A percentile compares a stretch with the other conserved stretches of the same genome.
phyloP scores from a whole-genome alignment of 2,113 vertebrate species.

The Aphelocoma coerulescens region DNA sequence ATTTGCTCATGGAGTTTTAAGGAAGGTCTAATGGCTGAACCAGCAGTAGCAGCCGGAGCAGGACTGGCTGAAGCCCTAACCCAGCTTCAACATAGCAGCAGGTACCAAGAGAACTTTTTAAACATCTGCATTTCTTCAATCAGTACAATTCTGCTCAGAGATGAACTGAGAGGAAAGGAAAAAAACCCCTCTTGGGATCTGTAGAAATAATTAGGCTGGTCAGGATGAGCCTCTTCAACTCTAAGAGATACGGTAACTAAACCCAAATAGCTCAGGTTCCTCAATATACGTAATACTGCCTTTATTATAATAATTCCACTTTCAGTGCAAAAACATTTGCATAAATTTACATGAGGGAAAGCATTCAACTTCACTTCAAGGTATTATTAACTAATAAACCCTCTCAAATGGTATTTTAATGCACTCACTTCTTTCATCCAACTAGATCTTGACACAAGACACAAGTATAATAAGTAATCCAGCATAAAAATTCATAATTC shows the following conservation, averaged over 20 bases:
- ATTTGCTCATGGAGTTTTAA: neutral
- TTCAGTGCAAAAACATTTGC: neutral
- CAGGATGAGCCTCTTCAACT: neutral
- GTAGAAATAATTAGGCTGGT: neutral
- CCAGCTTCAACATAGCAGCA: neutral
- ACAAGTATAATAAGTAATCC: neutral
- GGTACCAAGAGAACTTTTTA: neutral
- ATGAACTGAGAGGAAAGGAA: neutral
- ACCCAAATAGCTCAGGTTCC: neutral
- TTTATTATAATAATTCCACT: neutral
- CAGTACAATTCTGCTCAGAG: neutral
- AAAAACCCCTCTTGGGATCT: neutral
- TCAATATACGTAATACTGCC: neutral
- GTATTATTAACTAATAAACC: slow-evolving; percentile 18
- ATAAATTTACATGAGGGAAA: slow-evolving; percentile 2
- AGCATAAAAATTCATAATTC: neutral
- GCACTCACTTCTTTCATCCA: neutral
- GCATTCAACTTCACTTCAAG: neutral
- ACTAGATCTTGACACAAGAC: neutral
- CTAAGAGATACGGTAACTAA: neutral
- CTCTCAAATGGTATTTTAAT: slow-evolving; percentile 1
- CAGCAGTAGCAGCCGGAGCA: neutral
- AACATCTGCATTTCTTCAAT: neutral
- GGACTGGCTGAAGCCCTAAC: neutral
- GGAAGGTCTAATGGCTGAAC: neutral